Evolutionary conservation across 2,888 invertebrate genomes (phyloP), one percentile per base, ranked within the genome.

Genomic region (Epirrhoe tristata): DNA sequence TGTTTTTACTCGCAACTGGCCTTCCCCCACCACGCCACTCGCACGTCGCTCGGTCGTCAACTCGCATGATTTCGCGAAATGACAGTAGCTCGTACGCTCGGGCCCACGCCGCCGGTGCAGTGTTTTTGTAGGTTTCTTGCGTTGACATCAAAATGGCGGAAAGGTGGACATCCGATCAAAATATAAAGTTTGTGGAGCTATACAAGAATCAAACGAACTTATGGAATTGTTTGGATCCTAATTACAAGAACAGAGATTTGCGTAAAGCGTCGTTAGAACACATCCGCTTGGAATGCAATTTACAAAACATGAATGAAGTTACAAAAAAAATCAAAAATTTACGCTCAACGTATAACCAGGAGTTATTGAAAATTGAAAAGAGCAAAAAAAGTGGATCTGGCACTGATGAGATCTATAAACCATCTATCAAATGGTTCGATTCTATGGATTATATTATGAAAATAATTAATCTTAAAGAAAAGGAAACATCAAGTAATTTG

Each of bases 221-320:
- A 66, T 64, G 66, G 64, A 66, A 68, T 69, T 69, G 66, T 68
- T 68, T 68, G 54, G 61, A 66, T 67, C 48, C 46, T 55, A 66
- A 66, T 59, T 69, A 71, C 39, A 58, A 57, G 53, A 71, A 71
- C 51, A 71, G 66, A 70, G 63, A 68, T 68, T 56, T 68, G 71
- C 58, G 66, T 56, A 66, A 71, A 69, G 67, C 66, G 50, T 68
- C 68, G 50, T 64, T 71, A 39, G 55, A 65, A 65, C 55, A 59
- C 54, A 53, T 63, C 56, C 57, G 58, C 57, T 36, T 51, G 56
- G 31, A 53, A 55, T 55, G 46, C 55, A 55, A 48, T 54, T 53
- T 48, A 54, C 46, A 53, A 56, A 60, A 60, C 60, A 60, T 32
- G 32, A 54, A 32, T 54, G 60, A 54, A 43, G 59, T 59, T 43